These are phyloP conservation scores for Andrena marginata DNA, from an alignment of 2,888 invertebrate genomes.

Conservation along the genomic window DNA sequence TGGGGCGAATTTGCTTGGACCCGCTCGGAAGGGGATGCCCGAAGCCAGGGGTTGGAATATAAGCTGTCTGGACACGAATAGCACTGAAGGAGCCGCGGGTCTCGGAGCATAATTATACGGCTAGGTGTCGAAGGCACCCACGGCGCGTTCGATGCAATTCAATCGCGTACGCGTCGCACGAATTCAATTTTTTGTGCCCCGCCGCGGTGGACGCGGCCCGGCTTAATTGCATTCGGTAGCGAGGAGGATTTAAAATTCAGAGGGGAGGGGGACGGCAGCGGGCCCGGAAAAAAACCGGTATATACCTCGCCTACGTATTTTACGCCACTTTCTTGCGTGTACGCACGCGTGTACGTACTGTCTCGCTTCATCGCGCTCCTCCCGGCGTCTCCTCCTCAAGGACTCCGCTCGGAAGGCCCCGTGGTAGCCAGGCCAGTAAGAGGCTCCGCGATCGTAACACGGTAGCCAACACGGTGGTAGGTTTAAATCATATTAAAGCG, in stretches of 20 bases:
- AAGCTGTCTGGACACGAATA: neutral
- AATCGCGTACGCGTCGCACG: constrained; percentile 18
- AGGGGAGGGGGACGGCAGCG: constrained; percentile 47
- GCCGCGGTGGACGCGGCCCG: neutral
- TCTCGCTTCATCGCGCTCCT: constrained; percentile 46
- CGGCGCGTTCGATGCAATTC: constrained; percentile 8
- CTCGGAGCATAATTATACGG: constrained; percentile 25
- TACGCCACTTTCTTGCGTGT: constrained; percentile 71
- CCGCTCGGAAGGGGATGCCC: no score
- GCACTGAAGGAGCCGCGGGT: neutral
- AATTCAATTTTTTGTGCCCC: constrained; percentile 22
- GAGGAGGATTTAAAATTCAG: constrained; percentile 67
- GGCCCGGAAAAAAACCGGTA: constrained; percentile 37
- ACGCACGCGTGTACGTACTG: constrained; percentile 59
- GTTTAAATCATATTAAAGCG: constrained; percentile 80
- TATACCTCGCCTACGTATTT: constrained; percentile 68
- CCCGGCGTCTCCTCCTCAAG: constrained; percentile 61
- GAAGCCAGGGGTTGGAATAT: neutral
- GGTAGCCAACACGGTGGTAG: constrained; percentile 76
- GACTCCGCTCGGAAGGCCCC: constrained; percentile 59
- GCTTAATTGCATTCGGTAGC: constrained; percentile 60
- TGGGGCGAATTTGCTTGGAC: no score
- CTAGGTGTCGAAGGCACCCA: constrained; percentile 26
- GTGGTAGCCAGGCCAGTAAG: constrained; percentile 38
- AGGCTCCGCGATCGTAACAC: constrained; percentile 74